Evolutionary conservation across 2,888 invertebrate genomes (phyloP).

Genomic region (Torymus texanus): DNA sequence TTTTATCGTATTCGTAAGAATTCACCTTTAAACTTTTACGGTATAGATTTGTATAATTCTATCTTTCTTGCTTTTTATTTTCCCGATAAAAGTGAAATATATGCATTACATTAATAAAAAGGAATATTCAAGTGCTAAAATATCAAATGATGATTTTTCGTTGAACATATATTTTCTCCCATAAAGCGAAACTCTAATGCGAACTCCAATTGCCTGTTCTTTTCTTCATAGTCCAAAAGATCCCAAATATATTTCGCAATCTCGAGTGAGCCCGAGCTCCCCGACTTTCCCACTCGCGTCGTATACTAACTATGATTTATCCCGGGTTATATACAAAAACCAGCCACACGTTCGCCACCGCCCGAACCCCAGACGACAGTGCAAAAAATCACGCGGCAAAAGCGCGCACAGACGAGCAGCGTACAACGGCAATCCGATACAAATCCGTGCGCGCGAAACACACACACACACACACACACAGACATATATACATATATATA

Average conservation of each 20-base stretch:
- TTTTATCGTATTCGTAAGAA: constrained; percentile 17
- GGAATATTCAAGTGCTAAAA: no score
- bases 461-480: no score
- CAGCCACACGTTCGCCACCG: constrained; percentile 19
- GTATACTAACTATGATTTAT: no score
- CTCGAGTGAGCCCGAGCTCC: no score
- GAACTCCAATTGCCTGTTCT: no score
- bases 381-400: constrained; percentile 9
- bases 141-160: no score
- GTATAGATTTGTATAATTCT: constrained; percentile 2
- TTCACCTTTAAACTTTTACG: constrained; percentile 6
- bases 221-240: no score
- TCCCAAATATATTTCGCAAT: no score
- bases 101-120: no score
- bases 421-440: constrained; percentile 15
- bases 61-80: not conserved
- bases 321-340: not conserved
- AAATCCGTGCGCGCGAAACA: constrained; percentile 19
- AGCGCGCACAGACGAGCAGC: not conserved
- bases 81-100: not conserved
- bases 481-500: not conserved
- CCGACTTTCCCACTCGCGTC: no score
- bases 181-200: no score
- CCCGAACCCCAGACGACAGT: not conserved
- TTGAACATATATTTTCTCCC: no score